These are phyloP conservation scores for Nibea albiflora DNA, from an alignment of 2,113 vertebrate species.

Conservation along the genomic window DNA sequence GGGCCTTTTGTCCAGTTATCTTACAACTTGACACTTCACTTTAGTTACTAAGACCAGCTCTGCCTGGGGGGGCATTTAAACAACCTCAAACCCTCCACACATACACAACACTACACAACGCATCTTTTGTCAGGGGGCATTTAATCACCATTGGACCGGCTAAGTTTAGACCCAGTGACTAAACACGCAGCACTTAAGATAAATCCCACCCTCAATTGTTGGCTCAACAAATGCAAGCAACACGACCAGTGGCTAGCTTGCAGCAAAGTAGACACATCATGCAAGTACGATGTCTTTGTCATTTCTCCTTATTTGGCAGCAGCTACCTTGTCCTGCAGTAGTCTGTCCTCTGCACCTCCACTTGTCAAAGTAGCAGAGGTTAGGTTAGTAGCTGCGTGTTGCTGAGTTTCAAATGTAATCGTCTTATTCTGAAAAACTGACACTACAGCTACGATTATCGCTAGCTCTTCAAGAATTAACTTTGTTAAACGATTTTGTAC, in stretches of 20 bases:
- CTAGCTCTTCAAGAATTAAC: conserved; percentile 11
- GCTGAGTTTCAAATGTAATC: neutral
- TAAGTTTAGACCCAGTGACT: no score
- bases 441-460: neutral
- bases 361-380: neutral
- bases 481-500: conserved; percentile 27
- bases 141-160: neutral
- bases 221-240: neutral
- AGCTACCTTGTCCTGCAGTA: neutral
- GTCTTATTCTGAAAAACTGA: no score
- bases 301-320: neutral
- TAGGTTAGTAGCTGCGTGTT: neutral
- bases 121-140: neutral
- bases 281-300: neutral
- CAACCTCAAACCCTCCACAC: no score
- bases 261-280: neutral
- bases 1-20: no score
- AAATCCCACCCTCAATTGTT: neutral
- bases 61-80: no score
- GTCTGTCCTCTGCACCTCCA: no score
- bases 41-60: no score
- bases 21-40: no score
- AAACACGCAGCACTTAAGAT: no score
- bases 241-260: neutral
- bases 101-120: no score